Base-by-base conservation (phyloP, 2,113 vertebrate species). In the Mormyrus lacerda region DNA sequence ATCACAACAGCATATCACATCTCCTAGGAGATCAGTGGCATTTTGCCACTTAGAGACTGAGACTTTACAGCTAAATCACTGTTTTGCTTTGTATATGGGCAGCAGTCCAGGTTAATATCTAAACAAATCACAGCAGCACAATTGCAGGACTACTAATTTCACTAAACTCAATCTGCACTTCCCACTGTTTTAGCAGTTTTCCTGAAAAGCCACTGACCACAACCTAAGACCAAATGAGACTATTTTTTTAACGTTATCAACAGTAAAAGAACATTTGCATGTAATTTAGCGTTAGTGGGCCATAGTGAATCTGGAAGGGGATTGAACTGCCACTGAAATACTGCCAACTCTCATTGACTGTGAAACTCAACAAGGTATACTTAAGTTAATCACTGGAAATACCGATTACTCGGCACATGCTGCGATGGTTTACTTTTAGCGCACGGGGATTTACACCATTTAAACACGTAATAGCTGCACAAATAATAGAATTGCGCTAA, bases 361-460 rank as follows among this genome's bases (percentile, higher is more conserved):
- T 86, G 27, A 53, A 15, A 87, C 48, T 87, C 27, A 87, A 53
- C 85, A 53, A 11, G 48, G 50, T 87, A 48, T 35, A 85, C 24
- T 87, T 55, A 87, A 51, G 50, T 55, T 53, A 87, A 87, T 51
- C 85, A 53, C n/a, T 51, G 85, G 85, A 87, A 87, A 87, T 35
- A 39, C 15, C 21, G 85, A 53, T 87, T 51, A 55, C 44, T 61
- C 15, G 5, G 39, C 21, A 44, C 39, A 44, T 55, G 48, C 31
- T 86, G 45, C 85, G 48, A 15, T 13, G 21, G 55, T 61, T 42
- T 61, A 65, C 15, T 39, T 87, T 65, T 44, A 61, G 51, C 3
- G 15, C 50, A 6, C 7, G 31, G 55, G 39, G 39, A 24, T 87
- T 87, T 42, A 15, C 31, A 35, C 31, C 51, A 69, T 31, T 69